Conservation (phyloP, 2,797 vertebrate species). For the Oryzias sinensis region DNA sequence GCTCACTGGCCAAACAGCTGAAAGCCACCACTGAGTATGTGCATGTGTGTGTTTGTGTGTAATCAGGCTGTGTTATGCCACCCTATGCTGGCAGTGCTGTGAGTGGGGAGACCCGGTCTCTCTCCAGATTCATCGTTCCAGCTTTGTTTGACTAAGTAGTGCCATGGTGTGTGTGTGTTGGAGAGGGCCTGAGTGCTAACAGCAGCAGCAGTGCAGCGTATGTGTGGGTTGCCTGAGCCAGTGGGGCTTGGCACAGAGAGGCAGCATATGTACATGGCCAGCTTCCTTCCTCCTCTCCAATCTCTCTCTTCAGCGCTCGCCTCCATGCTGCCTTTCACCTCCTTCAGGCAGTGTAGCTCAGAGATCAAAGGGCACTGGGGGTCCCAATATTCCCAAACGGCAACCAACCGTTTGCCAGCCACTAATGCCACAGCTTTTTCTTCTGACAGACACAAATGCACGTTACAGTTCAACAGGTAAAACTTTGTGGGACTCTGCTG, state of each 20-base stretch:
- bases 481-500: conserved; percentile 42
- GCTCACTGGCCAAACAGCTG: conserved; percentile 34
- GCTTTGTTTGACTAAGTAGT: conserved; percentile 76
- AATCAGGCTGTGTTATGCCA: conserved; percentile 52
- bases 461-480: conserved; percentile 45
- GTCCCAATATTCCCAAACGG: conserved; percentile 33
- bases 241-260: conserved; percentile 71
- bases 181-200: conserved; percentile 66
- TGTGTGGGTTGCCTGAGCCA: conserved; percentile 69
- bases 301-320: conserved; percentile 21
- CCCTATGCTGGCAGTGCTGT: conserved; percentile 55
- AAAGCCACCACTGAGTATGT: conserved; percentile 27
- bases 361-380: conserved; percentile 55
- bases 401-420: conserved; percentile 32
- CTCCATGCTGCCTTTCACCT: conserved; percentile 7
- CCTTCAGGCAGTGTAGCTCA: conserved; percentile 9
- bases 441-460: conserved; percentile 27
- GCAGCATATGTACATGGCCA: conserved; percentile 74
- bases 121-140: conserved; percentile 71
- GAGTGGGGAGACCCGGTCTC: conserved; percentile 61
- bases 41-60: conserved; percentile 21
- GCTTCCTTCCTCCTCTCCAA: conserved; percentile 59
- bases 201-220: conserved; percentile 66
- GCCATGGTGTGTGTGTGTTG: conserved; percentile 70
- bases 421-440: conserved; percentile 18